Evolutionary conservation across 2,797 vertebrate genomes (phyloP).

Genomic region (Sarcoramphus papa): DNA sequence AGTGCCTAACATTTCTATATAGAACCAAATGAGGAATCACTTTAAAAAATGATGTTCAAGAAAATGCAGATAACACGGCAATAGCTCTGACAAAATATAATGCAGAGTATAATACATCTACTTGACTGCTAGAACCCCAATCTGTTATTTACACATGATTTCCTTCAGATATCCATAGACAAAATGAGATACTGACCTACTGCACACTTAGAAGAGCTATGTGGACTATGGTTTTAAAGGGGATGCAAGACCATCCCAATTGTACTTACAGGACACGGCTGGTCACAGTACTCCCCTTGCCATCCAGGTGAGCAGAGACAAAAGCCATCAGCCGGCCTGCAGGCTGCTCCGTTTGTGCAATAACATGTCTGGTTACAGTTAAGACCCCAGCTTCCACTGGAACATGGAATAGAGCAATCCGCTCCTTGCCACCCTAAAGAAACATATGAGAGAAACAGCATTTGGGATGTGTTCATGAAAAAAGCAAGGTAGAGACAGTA

Average conservation of each 20-base stretch:
- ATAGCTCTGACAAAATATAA: conserved; percentile 16
- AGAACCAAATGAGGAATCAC: conserved; percentile 12
- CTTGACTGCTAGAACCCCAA: not conserved
- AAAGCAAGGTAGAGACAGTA: not conserved
- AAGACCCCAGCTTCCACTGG: conserved; percentile 90
- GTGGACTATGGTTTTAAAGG: not conserved
- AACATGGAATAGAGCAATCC: conserved; percentile 90
- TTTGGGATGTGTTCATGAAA: not conserved
- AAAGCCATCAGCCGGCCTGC: conserved; percentile 84
- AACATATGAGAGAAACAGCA: not conserved
- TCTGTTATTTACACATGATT: conserved; percentile 4
- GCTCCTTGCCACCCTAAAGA: conserved; percentile 91
- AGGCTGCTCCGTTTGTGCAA: conserved; percentile 88
- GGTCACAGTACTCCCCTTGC: conserved; percentile 86
- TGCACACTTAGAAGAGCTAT: not conserved
- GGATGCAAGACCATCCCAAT: not conserved
- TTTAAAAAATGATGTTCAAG: conserved; percentile 21
- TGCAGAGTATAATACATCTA: not conserved
- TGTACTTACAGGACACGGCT: conserved; percentile 87
- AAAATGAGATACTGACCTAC: not conserved
- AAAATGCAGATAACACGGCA: not conserved
- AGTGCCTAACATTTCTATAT: not conserved
- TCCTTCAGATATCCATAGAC: not conserved
- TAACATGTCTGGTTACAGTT: conserved; percentile 87
- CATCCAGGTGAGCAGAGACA: conserved; percentile 92